Percentiles rank a stretch among this genome's conserved stretches.
Evolutionary conservation across 2,888 invertebrate genomes (phyloP).

Genomic region (Sinhomidia bicolor): DNA sequence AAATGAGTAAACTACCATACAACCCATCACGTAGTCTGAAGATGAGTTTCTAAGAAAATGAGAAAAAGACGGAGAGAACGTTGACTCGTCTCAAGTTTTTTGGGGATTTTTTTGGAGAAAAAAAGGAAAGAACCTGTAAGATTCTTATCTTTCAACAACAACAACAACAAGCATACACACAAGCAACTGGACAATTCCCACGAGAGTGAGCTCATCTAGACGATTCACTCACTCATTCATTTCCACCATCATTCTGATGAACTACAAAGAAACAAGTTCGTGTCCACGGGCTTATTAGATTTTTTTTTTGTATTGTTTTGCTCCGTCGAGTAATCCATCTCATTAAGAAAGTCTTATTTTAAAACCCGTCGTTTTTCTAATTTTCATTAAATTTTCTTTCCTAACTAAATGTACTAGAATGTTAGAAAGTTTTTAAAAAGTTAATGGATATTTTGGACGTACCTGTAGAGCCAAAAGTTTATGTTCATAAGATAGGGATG

Average conservation of each 20-base stretch:
- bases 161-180: too few relatives aligned
- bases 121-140: conserved; percentile 30
- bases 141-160: neutral
- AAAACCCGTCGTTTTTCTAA: neutral
- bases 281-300: neutral
- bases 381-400: neutral
- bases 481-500: conserved; percentile 83
- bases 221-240: conserved; percentile 1
- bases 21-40: neutral
- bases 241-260: neutral
- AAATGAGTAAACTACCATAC: conserved; percentile 33
- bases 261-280: neutral
- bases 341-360: neutral
- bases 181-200: conserved; percentile 40
- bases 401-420: neutral
- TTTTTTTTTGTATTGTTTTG: neutral
- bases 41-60: neutral
- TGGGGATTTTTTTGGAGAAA: too few relatives aligned
- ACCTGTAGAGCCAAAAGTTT: conserved; percentile 95
- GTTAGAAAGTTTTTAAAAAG: neutral
- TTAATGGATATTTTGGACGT: conserved; percentile 11
- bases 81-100: neutral
- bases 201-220: neutral
- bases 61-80: neutral
- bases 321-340: neutral